Base-by-base conservation (phyloP, 2,113 vertebrate genomes). In the Bubo scandiacus region DNA sequence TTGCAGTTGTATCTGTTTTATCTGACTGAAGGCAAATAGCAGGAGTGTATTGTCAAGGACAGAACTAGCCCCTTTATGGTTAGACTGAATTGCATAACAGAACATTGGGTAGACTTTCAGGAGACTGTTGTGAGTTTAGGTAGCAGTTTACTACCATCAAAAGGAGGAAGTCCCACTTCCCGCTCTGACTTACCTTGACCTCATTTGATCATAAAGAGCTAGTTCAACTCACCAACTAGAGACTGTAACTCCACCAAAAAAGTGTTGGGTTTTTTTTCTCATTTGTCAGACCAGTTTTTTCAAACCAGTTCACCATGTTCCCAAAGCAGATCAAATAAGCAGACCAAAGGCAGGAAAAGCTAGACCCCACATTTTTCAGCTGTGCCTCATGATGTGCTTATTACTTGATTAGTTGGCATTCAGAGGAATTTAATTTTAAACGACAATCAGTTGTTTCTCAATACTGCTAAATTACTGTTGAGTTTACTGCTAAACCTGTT, bases 401-500 rank as follows among this genome's bases (percentile, higher is more conserved):
- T 67, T 42, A 72, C 32, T 71, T 83, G 40, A 93, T 51, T 59
- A 67, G 57, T 0, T 79, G 25, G 30, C 63, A 86, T 75, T 95
- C 90, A 83, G 36, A 91, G 30, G 32, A 43, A 52, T 61, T 92
- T 77, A 30, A 51, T 80, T 92, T 68, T 70, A 94, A 91, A 89
- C 51, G 21, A 87, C 73, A 91, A 74, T 89, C 90, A 85, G 51
- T 51, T 91, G 51, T 81, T 95, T 70, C 38, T 89, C 65, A 59
- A 51, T 47, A 63, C 20, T 78, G 42, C 26, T 89, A 79, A 71
- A 66, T 52, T 70, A 83, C 62, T 40, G 11, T 59, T 92, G 52
- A 57, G 42, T 61, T 73, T 36, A 63, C 80, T 86, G 58, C 80
- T 92, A 95, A 95, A 86, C 90, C 80, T 83, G 63, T 83, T 86